Percentiles rank a stretch among this genome's conserved stretches.
Conservation (phyloP, 2,797 vertebrate species). For the Esox lucius region DNA sequence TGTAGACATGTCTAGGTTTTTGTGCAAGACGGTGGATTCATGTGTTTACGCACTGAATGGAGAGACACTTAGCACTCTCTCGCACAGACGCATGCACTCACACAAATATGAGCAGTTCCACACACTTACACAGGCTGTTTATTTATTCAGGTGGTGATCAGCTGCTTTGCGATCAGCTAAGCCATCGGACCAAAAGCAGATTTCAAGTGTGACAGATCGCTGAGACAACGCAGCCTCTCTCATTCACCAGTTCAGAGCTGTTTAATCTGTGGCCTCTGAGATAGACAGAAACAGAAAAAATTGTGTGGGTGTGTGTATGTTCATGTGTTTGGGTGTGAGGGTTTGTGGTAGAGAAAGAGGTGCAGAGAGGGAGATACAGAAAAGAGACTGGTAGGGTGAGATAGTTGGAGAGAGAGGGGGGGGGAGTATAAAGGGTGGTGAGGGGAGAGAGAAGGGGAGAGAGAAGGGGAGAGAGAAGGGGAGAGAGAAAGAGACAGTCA, state of each 20-base stretch:
- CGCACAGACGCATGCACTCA: not conserved
- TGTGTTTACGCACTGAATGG: not conserved
- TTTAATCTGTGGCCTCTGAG: conserved; percentile 49
- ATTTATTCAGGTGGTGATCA: conserved; percentile 21
- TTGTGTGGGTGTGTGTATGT: not conserved
- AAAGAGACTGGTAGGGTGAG: not conserved
- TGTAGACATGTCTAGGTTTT: conserved; percentile 7
- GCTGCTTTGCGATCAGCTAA: conserved; percentile 29
- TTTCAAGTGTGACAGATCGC: conserved; percentile 39
- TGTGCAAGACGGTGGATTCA: conserved; percentile 15
- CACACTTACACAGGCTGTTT: conserved; percentile 5
- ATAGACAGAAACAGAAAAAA: conserved; percentile 14
- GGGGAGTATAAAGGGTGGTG: too few relatives aligned
- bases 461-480: conserved; percentile 13
- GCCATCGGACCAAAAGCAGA: conserved; percentile 45
- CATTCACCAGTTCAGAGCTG: conserved; percentile 59
- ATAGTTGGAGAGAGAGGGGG: too few relatives aligned
- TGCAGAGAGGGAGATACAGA: not conserved
- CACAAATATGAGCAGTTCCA: not conserved
- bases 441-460: not conserved
- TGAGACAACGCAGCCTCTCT: conserved; percentile 49
- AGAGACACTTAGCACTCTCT: conserved; percentile 6
- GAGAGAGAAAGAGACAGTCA: conserved; percentile 31
- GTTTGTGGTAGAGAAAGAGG: too few relatives aligned
- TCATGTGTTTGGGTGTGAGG: too few relatives aligned